Evolutionary conservation across 92 coral and sea anemone genomes (phyloP).

Genomic region (Palythoa heliodiscus): DNA sequence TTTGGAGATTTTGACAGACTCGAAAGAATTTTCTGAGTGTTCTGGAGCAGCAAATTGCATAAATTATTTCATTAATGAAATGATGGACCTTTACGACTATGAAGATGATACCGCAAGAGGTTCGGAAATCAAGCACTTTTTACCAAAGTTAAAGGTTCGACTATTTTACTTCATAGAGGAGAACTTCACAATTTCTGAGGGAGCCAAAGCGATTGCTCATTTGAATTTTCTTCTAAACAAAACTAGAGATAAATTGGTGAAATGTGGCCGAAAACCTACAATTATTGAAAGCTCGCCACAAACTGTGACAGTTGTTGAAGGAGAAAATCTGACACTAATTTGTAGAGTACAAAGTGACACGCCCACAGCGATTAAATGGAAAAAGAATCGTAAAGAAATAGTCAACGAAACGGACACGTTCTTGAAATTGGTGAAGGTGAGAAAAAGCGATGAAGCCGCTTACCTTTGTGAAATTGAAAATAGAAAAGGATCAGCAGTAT

Average conservation of each 20-base stretch:
- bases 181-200: conserved; percentile 39
- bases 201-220: background rate
- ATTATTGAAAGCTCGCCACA: conserved; percentile 31
- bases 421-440: conserved; percentile 31
- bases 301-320: conserved; percentile 27
- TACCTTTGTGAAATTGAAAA: conserved; percentile 61
- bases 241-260: conserved; percentile 51
- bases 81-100: conserved; percentile 52
- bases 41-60: conserved; percentile 59
- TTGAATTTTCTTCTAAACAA: conserved; percentile 37
- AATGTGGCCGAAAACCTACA: conserved; percentile 59
- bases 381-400: conserved; percentile 40
- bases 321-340: conserved; percentile 31
- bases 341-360: conserved; percentile 58
- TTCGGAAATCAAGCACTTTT: conserved; percentile 27
- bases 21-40: conserved; percentile 34
- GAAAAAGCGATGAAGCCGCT: conserved; percentile 46
- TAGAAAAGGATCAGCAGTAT: conserved; percentile 51
- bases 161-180: conserved; percentile 26
- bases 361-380: conserved; percentile 49
- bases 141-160: conserved; percentile 26
- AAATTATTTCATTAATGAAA: conserved; percentile 35
- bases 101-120: conserved; percentile 60
- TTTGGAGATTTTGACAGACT: conserved; percentile 14
- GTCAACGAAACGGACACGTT: conserved; percentile 29